Evolutionary conservation across 2,113 vertebrate species (phyloP), one percentile per base, ranked within the genome.

Genomic region (Corythaixoides concolor): DNA sequence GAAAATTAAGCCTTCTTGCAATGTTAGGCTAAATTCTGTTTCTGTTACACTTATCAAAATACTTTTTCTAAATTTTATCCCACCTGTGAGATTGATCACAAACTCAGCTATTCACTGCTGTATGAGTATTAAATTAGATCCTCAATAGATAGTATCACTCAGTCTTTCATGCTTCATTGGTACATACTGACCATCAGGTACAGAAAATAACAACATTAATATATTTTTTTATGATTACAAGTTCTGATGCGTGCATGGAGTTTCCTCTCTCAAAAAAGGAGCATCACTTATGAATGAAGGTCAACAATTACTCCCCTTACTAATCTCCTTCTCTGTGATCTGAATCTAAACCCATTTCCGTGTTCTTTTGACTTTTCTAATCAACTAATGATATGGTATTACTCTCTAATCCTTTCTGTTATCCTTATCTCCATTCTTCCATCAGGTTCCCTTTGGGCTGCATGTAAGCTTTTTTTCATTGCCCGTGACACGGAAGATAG

Each of bases 401-500:
- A 37, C 32, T 63, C 60, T 50, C 47, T 96, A 88, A 95, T 96
- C 64, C 82, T 84, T 92, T 79, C 68, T 92, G 7, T 95, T 95
- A 73, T 67, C 73, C 13, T 77, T 95, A 93, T 92, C 68, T 89
- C 32, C 24, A 12, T 82, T 91, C 58, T 94, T 96, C 84, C 49
- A 68, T 85, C 74, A 69, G 15, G 17, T 93, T 91, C 64, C 52
- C 37, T 85, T 52, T 90, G 79, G 35, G 43, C 33, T 88, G 26
- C 24, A 18, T 77, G 27, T 33, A 68, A 76, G n/a, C 20, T 28
- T 95, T 85, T 76, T 85, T 89, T 70, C 26, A 24, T n/a, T 62
- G 53, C 22, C 50, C 60, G 9, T 67, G 89, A 73, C 37, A 64
- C 24, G 35, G 19, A 86, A 55, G 37, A 87, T 6, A 63, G 16